Base-by-base conservation (phyloP, 1,140 invertebrate species). In the Camponotus vicinus region DNA sequence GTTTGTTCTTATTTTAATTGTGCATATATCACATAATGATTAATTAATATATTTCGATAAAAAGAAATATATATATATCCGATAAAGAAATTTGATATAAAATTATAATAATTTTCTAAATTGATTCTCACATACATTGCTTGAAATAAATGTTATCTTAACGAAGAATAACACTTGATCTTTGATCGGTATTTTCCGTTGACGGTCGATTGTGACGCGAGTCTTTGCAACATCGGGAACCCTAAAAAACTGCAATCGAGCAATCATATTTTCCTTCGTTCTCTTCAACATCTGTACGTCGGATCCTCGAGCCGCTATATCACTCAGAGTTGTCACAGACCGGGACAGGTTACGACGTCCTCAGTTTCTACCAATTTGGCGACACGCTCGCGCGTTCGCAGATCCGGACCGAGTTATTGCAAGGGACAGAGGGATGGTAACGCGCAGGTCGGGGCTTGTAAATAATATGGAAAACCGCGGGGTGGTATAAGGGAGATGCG, bases 391-490 rank as follows among this genome's bases (percentile, higher is more conserved):
- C 79, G 59, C 55, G 67, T 77, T 69, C 57, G 78, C 21, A 37
- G 21, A 78, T 57, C 34, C 57, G 32, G 45, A 49, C 70, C 75
- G 69, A 89, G 82, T 91, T 92, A 92, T 91, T 86, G 91, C 88
- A 55, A 55, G 82, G 80, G 49, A 52, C 49, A 52, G 15, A 15
- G 49, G 4, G 15, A 4, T 18, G 49, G 70, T 87, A 87, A 84
- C 86, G 57, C 82, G 86, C 76, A 70, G 76, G 18, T 76, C 77
- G 91, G 27, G 78, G 61, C 78, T 85, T 91, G 91, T 93, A 93
- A 93, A 93, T 93, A 93, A 93, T 93, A 93, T 88, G 92, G 87
- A 86, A 86, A 91, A 91, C 77, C 91, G 64, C 57, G 61, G 27
- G 45, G 52, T n/a, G 49, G 76, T 45, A 78, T 67, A 69, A 55